Base-by-base conservation (phyloP, 2,888 invertebrate species). In the Mesorhabditis sp. region DNA sequence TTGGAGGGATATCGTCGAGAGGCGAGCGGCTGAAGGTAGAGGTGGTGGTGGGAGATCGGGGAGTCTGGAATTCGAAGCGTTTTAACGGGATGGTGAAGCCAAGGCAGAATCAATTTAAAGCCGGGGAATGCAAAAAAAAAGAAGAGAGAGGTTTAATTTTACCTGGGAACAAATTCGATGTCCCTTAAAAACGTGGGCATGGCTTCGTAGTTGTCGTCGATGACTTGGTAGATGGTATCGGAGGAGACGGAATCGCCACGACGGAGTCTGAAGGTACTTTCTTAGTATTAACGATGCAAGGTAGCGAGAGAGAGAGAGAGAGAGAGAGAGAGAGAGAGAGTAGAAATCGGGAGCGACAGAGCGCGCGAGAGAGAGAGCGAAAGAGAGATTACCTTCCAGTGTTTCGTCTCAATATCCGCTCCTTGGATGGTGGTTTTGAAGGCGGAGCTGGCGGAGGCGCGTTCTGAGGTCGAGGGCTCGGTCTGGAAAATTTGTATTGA, bases 371-470 rank as follows among this genome's bases (percentile, higher is more conserved):
- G 28, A 28, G 28, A 28, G 28, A 28, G 28, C 1, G 28, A 28
- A 2, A 28, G 28, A 28, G 2, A 28, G 28, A 1, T 28, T 28
- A 50, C 58, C 58, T 50, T 50, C 58, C 58, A 13, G 58, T 50
- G 58, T n/a, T n/a, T 50, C 58, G 1, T n/a, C 58, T 50, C 58
- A 50, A 50, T 50, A 74, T 65, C 10, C 74, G 43, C 28, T 72
- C 74, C 45, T 61, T 65, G 13, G 74, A 74, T 13, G 74, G 74
- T 10, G 74, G 74, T 2, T 62, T 66, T 13, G 67, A 58, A 1
- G 74, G 74, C 5, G 72, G 28, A 4, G 74, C 72, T 10, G 74
- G 74, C 5, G 74, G 74, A 5, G 74, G 74, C 4, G 74, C 58
- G 10, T 50, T 50, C 10, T 10, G 10, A 13, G 58, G 58, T n/a